Percentiles rank a stretch among this genome's conserved stretches.
Evolutionary conservation across 1,140 invertebrate genomes (phyloP).

Genomic region (Scaptomyza montana): DNA sequence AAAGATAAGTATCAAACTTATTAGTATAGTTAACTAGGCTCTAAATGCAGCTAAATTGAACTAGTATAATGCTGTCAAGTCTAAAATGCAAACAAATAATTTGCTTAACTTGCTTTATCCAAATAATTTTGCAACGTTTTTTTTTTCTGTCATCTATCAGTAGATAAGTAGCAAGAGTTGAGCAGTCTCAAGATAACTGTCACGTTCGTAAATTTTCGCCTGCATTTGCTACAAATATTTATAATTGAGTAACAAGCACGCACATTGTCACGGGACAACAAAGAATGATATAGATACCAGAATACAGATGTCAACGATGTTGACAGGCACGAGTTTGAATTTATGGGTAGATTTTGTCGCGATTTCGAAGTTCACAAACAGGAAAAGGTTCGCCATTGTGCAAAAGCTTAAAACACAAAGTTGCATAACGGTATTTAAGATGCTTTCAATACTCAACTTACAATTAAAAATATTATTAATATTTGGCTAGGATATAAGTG

Average conservation of each 20-base stretch:
- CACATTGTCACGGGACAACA: slow-evolving; percentile 51
- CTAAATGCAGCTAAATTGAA: too few species aligned
- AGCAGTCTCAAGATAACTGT: slow-evolving; percentile 42
- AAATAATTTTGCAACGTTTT: slow-evolving; percentile 16
- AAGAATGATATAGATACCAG: slow-evolving; percentile 44
- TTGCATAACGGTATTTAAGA: neutral
- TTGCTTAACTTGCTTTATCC: neutral
- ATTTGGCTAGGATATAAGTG: too few species aligned
- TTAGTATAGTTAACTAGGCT: too few species aligned
- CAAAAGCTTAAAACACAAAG: neutral
- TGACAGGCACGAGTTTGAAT: slow-evolving; percentile 66
- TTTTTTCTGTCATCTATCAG: slow-evolving; percentile 1
- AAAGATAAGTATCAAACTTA: neutral
- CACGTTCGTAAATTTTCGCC: slow-evolving; percentile 48
- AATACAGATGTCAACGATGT: slow-evolving; percentile 35
- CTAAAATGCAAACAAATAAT: neutral
- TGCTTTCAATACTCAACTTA: too few species aligned
- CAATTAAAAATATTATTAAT: too few species aligned
- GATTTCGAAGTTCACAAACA: slow-evolving; percentile 7
- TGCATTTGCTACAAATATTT: slow-evolving; percentile 68
- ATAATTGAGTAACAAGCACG: slow-evolving; percentile 22
- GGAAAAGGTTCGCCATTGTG: slow-evolving; percentile 19
- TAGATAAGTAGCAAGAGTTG: slow-evolving; percentile 13
- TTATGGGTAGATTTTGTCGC: slow-evolving; percentile 57
- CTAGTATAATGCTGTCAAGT: too few species aligned